These are phyloP conservation scores for Oconnorella tubifera DNA, from an alignment of 2,888 invertebrate species.

Conservation along the genomic window DNA sequence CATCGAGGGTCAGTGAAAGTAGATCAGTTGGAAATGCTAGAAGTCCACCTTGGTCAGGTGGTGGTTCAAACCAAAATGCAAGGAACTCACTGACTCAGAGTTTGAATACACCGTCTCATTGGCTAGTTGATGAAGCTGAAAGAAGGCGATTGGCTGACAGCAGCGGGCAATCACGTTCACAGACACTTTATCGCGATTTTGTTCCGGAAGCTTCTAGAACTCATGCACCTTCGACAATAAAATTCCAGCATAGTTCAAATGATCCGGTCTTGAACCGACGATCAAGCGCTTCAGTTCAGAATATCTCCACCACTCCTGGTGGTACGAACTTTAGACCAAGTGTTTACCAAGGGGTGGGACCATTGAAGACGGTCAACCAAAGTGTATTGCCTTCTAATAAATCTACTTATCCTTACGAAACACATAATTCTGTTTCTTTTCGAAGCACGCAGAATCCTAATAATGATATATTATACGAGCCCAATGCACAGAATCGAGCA, in stretches of 20 bases:
- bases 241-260: neutral
- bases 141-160: conserved; percentile 63
- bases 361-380: too few species aligned
- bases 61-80: neutral
- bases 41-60: neutral
- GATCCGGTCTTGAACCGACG: neutral
- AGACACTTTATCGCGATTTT: neutral
- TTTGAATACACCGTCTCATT: conserved; percentile 63
- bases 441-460: neutral
- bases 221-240: neutral
- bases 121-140: conserved; percentile 91
- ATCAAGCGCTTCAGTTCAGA: neutral
- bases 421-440: too few species aligned
- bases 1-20: neutral
- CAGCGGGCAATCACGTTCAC: conserved; percentile 27
- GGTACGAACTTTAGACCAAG: neutral
- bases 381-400: too few species aligned
- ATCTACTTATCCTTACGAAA: too few species aligned
- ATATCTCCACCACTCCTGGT: neutral
- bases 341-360: neutral
- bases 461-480: neutral
- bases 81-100: neutral
- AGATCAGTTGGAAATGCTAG: neutral
- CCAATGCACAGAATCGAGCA: neutral
- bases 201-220: neutral